phyloP scores from a whole-genome alignment of 2,888 invertebrate genomes.

The Callimorpha dominula region DNA sequence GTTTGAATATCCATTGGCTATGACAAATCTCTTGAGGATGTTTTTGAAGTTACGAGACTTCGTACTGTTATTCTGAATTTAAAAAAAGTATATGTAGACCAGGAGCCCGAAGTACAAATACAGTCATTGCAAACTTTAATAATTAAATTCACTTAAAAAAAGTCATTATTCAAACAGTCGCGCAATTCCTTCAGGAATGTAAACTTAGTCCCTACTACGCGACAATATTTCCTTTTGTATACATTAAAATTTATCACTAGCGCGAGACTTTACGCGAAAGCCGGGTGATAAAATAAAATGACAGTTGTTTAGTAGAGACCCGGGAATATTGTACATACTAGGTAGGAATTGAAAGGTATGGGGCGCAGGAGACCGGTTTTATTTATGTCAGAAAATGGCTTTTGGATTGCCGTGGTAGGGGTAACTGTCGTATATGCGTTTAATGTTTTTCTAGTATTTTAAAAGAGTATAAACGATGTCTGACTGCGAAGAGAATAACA shows the following conservation, averaged over 20 bases:
- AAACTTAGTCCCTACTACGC: conserved; percentile 54
- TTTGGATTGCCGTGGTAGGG: conserved; percentile 78
- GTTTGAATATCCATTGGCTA: no score
- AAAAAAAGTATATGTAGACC: neutral
- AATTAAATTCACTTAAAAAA: conserved; percentile 20
- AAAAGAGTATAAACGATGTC: conserved; percentile 7
- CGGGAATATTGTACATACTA: conserved; percentile 78
- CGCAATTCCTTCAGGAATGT: conserved; percentile 30
- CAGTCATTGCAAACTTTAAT: neutral
- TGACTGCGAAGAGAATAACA: neutral
- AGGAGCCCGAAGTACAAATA: neutral
- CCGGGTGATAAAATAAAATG: conserved; percentile 86
- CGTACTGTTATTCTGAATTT: no score
- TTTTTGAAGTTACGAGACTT: no score
- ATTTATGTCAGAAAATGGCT: conserved; percentile 83
- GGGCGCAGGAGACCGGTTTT: conserved; percentile 81
- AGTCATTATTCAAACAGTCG: conserved; percentile 26
- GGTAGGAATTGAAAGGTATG: conserved; percentile 85
- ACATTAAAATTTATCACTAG: conserved; percentile 86
- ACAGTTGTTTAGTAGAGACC: conserved; percentile 85
- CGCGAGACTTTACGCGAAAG: conserved; percentile 81
- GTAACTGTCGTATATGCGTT: conserved; percentile 46
- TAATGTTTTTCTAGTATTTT: conserved; percentile 15
- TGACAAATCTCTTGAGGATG: no score
- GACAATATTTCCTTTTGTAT: conserved; percentile 78